These are phyloP conservation scores for Leptinotarsa juncta DNA, from an alignment of 2,888 invertebrate species.

Conservation along the genomic window DNA sequence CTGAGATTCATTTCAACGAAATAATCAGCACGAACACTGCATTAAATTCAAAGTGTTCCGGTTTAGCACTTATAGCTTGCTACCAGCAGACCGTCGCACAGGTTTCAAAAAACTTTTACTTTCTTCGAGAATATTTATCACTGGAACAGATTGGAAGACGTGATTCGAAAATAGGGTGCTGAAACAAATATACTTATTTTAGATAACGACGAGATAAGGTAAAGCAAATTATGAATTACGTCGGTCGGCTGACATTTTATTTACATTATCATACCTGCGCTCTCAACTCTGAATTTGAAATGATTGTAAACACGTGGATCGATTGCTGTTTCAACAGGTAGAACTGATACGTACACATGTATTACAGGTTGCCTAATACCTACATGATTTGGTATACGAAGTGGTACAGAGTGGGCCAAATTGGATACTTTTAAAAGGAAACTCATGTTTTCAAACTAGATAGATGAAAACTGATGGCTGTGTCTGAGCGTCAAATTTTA, in stretches of 20 bases:
- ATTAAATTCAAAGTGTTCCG: constrained; percentile 12
- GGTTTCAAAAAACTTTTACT: constrained; percentile 31
- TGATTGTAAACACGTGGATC: constrained; percentile 27
- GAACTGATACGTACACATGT: constrained; percentile 21
- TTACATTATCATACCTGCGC: constrained; percentile 33
- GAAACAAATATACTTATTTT: constrained; percentile 2
- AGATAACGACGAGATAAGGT: constrained; percentile 24
- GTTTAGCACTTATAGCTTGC: constrained; percentile 24
- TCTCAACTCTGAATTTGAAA: constrained; percentile 39
- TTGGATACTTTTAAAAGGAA: no score
- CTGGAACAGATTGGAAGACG: constrained; percentile 3
- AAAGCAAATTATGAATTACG: constrained; percentile 14
- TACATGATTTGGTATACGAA: no score
- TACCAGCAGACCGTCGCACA: constrained; percentile 5
- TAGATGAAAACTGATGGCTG: no score
- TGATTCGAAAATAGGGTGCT: neutral
- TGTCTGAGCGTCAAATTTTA: no score
- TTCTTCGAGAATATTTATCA: constrained; percentile 23
- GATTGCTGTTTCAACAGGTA: constrained; percentile 31
- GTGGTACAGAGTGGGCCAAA: no score
- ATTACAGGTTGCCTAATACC: constrained; percentile 29
- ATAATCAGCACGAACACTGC: neutral
- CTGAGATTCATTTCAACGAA: constrained; percentile 55
- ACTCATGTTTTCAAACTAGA: no score
- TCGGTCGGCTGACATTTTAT: neutral